These are phyloP conservation scores for Remorina albescens DNA, from an alignment of 2,797 vertebrate species.

Conservation along the genomic window DNA sequence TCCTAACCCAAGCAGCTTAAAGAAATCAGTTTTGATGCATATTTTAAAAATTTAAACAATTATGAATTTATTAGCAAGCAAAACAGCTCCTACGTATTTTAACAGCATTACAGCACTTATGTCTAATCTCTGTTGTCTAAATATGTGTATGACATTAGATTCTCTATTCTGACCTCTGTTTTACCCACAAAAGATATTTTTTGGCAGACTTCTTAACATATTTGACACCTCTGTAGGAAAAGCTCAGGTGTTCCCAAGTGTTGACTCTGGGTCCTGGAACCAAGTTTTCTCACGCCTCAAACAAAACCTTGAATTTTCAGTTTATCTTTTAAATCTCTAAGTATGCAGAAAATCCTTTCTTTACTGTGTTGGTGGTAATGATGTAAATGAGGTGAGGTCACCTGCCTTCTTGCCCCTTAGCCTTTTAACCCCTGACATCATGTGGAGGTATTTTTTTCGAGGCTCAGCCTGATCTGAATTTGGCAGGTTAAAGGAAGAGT, in stretches of 20 bases:
- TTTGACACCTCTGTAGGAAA: no score
- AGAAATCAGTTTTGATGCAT: no score
- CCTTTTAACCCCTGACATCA: constrained; percentile 71
- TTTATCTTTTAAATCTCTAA: neutral
- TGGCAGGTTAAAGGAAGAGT: constrained; percentile 77
- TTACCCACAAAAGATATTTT: no score
- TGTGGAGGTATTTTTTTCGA: constrained; percentile 67
- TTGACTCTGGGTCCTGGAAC: neutral
- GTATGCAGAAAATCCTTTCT: constrained; percentile 16
- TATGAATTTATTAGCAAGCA: no score
- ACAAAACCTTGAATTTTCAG: neutral
- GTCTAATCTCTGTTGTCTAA: neutral
- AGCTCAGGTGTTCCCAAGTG: no score
- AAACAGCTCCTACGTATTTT: no score
- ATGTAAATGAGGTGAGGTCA: constrained; percentile 68
- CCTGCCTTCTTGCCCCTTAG: constrained; percentile 63
- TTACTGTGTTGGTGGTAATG: constrained; percentile 34
- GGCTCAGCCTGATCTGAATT: constrained; percentile 59
- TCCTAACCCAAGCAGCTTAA: no score
- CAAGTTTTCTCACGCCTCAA: neutral
- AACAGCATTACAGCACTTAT: no score
- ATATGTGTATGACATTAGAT: no score
- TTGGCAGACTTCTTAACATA: no score
- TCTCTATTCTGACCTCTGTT: neutral
- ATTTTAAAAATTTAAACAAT: no score